Evolutionary conservation across 2,797 vertebrate species (phyloP), one percentile per base, ranked within the genome.

Genomic region (Synaphobranchus kaupii): DNA sequence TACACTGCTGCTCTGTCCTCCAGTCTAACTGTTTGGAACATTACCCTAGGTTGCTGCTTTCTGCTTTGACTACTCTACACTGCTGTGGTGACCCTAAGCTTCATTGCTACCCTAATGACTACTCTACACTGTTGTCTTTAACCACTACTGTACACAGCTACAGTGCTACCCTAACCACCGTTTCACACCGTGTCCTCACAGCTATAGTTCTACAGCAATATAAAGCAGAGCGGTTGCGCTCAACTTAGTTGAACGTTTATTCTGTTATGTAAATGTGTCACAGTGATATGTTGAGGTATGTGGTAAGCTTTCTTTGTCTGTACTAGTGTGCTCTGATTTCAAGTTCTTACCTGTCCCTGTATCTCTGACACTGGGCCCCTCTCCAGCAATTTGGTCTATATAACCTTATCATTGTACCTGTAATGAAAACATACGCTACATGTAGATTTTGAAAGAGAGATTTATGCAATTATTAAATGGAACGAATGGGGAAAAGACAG

Each of bases 201-300:
- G 71, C 78, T 25, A 0, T 22, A 25, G 78, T 34, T 78, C 12
- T 82, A 82, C 6, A 54, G 25, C 50, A 52, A 15, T 28, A 31
- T 54, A 54, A 58, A 83, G 28, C 44, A 48, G 44, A 50, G 47
- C 47, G 0, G 22, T n/a, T 20, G 44, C 15, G 15, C 22, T 50
- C 47, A 22, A 22, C 34, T 17, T 47, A 44, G 39, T 13, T 78
- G 73, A 39, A 44, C 1, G 13, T 47, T 47, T 71, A 34, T 81
- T 47, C 47, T 81, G 44, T 50, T 50, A 50, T 81, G 78, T 81
- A 50, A 81, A 47, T 50, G 78, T 81, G 47, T 81, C 78, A 10
- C 44, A n/a, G 78, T 28, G 47, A 47, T 48, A 81, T 81, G 47
- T 50, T n/a, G 47, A 50, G 78, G 44, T 50, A 81, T 81, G 78